These are phyloP conservation scores for Macaria notata DNA, from an alignment of 2,888 invertebrate species.

Conservation along the genomic window DNA sequence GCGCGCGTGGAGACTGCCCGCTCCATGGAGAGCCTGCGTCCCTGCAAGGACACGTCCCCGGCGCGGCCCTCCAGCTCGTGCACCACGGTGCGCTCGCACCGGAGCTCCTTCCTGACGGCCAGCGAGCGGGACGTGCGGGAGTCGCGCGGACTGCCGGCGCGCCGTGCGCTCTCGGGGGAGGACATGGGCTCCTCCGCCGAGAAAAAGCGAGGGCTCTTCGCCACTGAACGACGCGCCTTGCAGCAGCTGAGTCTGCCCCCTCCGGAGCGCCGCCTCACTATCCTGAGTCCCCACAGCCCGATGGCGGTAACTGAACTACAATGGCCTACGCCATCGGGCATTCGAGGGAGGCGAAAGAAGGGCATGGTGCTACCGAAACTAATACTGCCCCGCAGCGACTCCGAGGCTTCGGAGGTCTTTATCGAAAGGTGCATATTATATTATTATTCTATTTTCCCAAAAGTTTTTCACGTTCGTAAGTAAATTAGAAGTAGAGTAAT, in stretches of 20 bases:
- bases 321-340: slow-evolving; percentile 82
- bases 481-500: no score
- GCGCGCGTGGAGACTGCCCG: slow-evolving; percentile 83
- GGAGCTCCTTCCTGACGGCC: slow-evolving; percentile 84
- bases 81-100: slow-evolving; percentile 73
- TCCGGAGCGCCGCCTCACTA: slow-evolving; percentile 86
- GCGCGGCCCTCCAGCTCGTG: slow-evolving; percentile 80
- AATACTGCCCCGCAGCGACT: slow-evolving; percentile 88
- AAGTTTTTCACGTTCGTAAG: no score
- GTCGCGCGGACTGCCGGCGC: slow-evolving; percentile 83
- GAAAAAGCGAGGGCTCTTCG: slow-evolving; percentile 85
- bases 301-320: slow-evolving; percentile 86
- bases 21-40: slow-evolving; percentile 88
- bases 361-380: slow-evolving; percentile 88
- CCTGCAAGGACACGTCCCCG: slow-evolving; percentile 78
- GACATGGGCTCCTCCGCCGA: slow-evolving; percentile 84
- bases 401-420: slow-evolving; percentile 86
- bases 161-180: slow-evolving; percentile 84
- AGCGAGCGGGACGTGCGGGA: slow-evolving; percentile 87
- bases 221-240: slow-evolving; percentile 84
- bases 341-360: slow-evolving; percentile 86
- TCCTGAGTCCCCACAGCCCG: slow-evolving; percentile 91
- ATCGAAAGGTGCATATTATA: slow-evolving; percentile 79
- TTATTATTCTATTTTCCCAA: not conserved
- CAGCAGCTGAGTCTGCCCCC: slow-evolving; percentile 88